Conservation (phyloP, 2,113 vertebrate species). For the Hemicordylus capensis region DNA sequence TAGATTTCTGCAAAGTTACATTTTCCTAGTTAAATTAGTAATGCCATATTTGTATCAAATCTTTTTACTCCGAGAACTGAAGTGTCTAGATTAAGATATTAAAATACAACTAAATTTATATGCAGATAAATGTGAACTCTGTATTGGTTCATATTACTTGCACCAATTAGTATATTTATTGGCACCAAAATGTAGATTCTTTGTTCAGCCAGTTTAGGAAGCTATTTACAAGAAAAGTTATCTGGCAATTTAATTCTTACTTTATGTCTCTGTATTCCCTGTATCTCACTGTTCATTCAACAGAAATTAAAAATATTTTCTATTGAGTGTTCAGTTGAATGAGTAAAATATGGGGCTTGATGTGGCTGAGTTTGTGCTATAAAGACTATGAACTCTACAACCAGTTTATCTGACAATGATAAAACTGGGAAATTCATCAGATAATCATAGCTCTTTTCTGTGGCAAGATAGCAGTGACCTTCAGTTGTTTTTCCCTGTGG, state of each 20-base stretch:
- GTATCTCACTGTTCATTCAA: not conserved
- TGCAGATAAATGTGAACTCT: not conserved
- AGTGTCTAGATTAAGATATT: not conserved
- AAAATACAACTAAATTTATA: not conserved
- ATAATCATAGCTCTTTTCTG: not conserved
- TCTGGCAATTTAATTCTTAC: not conserved
- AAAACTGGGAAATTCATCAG: not conserved
- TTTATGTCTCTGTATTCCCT: not conserved
- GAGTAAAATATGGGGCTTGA: not conserved
- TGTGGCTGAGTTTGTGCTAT: not conserved
- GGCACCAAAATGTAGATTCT: too few relatives aligned
- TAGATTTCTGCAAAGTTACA: not conserved
- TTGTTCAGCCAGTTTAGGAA: not conserved
- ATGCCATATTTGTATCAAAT: not conserved
- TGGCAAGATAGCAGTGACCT: constrained; percentile 1
- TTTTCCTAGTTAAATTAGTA: too few relatives aligned
- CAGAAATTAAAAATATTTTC: not conserved
- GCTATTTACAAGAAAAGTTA: not conserved
- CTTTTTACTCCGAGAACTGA: not conserved
- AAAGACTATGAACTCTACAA: not conserved
- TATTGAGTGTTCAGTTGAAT: constrained; percentile 6
- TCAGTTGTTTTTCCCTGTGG: not conserved
- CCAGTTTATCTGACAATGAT: not conserved
- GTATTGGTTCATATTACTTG: too few relatives aligned
- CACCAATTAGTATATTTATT: too few relatives aligned